Evolutionary conservation across 2,888 invertebrate genomes (phyloP).

Genomic region (Dynastes maya): DNA sequence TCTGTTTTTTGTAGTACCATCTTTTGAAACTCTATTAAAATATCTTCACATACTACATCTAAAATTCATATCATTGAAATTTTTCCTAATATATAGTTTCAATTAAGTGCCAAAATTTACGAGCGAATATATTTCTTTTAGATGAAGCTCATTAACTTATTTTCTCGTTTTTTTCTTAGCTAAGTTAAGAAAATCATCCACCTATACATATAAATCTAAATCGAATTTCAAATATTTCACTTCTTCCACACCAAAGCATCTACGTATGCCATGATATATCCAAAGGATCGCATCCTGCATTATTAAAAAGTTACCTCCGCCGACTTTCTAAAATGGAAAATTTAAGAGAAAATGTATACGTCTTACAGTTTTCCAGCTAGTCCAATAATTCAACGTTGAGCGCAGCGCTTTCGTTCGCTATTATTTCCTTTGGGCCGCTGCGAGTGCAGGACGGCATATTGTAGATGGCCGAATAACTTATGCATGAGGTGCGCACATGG

Average conservation of each 20-base stretch:
- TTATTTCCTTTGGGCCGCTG: conserved; percentile 52
- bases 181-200: too few relatives aligned
- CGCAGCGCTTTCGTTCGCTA: conserved; percentile 48
- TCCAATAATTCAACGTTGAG: conserved; percentile 52
- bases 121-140: too few relatives aligned
- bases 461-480: conserved; percentile 59
- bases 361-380: conserved; percentile 56
- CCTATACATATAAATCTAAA: background rate
- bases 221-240: conserved; percentile 22
- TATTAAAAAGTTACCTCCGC: conserved; percentile 54
- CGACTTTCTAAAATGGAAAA: conserved; percentile 56
- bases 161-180: too few relatives aligned
- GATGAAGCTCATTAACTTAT: too few relatives aligned
- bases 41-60: too few relatives aligned
- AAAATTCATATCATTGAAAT: too few relatives aligned
- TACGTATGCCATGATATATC: background rate
- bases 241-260: background rate
- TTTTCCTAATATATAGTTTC: too few relatives aligned
- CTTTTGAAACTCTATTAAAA: too few relatives aligned
- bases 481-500: conserved; percentile 61
- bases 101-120: too few relatives aligned
- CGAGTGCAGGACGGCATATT: conserved; percentile 57
- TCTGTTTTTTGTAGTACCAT: too few relatives aligned
- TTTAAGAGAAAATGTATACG: conserved; percentile 56
- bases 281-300: conserved; percentile 44